These are phyloP conservation scores for Canis aureus DNA, from an alignment of 2,113 vertebrate species.

Conservation along the genomic window DNA sequence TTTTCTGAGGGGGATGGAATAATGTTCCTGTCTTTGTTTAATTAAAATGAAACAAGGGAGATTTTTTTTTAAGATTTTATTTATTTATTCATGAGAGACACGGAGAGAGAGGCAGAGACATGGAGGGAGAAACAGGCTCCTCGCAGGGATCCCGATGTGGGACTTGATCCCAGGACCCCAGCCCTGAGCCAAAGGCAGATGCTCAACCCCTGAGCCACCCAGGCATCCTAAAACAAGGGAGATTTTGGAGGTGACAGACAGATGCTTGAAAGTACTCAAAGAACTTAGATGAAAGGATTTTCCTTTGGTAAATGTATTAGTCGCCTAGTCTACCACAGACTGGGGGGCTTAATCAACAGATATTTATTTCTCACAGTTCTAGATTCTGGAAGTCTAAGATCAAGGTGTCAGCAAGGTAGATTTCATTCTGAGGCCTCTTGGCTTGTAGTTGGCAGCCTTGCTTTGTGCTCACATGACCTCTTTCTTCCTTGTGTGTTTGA, in stretches of 20 bases:
- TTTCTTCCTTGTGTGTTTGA: not conserved
- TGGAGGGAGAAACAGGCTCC: too few species aligned
- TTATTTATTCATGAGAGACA: too few species aligned
- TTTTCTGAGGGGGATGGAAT: constrained; percentile 64
- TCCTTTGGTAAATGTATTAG: constrained; percentile 9
- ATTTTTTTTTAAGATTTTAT: not conserved
- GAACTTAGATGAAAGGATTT: constrained; percentile 33
- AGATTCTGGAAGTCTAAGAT: not conserved
- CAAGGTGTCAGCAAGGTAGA: not conserved
- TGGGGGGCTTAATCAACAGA: not conserved
- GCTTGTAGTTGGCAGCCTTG: not conserved
- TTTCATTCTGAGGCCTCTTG: not conserved
- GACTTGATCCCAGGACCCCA: too few species aligned
- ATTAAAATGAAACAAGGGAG: constrained; percentile 74
- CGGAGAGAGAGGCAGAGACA: too few species aligned
- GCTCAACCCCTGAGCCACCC: too few species aligned
- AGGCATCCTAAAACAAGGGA: not conserved
- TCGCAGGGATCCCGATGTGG: too few species aligned
- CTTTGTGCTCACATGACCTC: not conserved
- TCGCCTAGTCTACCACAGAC: not conserved
- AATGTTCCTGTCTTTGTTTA: constrained; percentile 72
- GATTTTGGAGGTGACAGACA: constrained; percentile 48
- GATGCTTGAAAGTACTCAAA: constrained; percentile 56
- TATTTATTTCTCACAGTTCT: not conserved
- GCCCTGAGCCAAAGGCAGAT: too few species aligned